These are phyloP conservation scores for Remorina albescens DNA, from an alignment of 2,797 vertebrate genomes.

Conservation along the genomic window DNA sequence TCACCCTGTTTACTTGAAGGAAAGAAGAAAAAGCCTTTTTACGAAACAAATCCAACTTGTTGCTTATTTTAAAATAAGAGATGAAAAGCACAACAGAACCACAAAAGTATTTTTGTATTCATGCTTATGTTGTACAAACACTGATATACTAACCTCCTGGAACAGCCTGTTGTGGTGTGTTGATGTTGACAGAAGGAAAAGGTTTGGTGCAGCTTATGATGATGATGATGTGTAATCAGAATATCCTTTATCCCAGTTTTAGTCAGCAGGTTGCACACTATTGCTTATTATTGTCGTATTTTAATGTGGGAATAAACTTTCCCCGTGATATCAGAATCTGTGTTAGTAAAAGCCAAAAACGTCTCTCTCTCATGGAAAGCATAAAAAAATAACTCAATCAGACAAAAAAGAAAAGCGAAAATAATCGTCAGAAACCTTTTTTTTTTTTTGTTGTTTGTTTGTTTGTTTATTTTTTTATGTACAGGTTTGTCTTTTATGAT, in stretches of 20 bases:
- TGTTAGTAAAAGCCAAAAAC: background rate
- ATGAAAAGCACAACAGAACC: background rate
- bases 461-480: too few relatives aligned
- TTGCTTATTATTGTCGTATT: background rate
- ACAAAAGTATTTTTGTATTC: background rate
- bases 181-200: constrained; percentile 59
- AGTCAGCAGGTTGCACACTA: constrained; percentile 11
- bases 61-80: background rate
- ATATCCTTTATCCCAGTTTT: background rate
- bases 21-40: background rate
- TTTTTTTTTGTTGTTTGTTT: too few relatives aligned
- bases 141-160: constrained; percentile 15
- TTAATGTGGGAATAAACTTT: background rate
- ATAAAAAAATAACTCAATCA: too few relatives aligned
- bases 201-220: constrained; percentile 47
- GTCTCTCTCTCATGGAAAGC: too few relatives aligned
- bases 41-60: background rate
- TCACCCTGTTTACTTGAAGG: background rate
- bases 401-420: background rate
- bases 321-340: background rate
- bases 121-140: background rate
- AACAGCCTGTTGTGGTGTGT: constrained; percentile 6
- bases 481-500: too few relatives aligned
- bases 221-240: too few relatives aligned
- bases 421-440: background rate